Evolutionary conservation across 53 echinoderm and acorn worm genomes (phyloP), one percentile per base, ranked within the genome.

Genomic region (Zoroaster sp.): DNA sequence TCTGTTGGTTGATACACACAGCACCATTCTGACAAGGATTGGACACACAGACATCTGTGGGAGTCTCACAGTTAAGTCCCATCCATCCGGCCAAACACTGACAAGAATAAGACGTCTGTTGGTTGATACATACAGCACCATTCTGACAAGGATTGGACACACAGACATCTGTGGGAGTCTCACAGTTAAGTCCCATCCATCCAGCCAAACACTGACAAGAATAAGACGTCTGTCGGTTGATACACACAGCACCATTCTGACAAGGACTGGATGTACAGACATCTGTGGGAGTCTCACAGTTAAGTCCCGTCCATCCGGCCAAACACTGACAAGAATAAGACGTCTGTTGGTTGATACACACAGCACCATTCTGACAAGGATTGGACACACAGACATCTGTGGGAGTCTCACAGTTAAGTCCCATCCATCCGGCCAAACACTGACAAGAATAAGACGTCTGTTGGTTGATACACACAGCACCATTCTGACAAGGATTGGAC

Each of bases 361-460:
- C 69, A 4, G 90, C 96, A 38, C 90, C 94, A 83, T 96, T 94
- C 73, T 75, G 87, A 92, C 96, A 96, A 17, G 92, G 69, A 35
- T 37, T 47, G 21, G 70, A 35, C 4, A 9, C 12, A 35, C 83
- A 83, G 15, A 77, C 32, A 35, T 77, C 47, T 10, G 53, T 10
- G 21, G 25, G 73, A 21, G 45, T 52, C 35, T 87, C 66, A 40
- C 87, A 89, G 71, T 70, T 54, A 5, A 1, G 13, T 77, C 89
- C 89, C 4, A 23, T 89, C 91, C 91, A 91, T 36, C 86, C 86
- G 15, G 25, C 9, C 1, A 47, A 5, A 86, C 91, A 91, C 40
- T 79, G 69, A 46, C 91, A 91, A 7, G 76, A 34, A 47, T 76
- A 91, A 40, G 66, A 86, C 10, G 46, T 75, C 49, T 75, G 66